Conservation (phyloP, 92 coral and sea anemone species). For the Zoanthus sansibaricus region DNA sequence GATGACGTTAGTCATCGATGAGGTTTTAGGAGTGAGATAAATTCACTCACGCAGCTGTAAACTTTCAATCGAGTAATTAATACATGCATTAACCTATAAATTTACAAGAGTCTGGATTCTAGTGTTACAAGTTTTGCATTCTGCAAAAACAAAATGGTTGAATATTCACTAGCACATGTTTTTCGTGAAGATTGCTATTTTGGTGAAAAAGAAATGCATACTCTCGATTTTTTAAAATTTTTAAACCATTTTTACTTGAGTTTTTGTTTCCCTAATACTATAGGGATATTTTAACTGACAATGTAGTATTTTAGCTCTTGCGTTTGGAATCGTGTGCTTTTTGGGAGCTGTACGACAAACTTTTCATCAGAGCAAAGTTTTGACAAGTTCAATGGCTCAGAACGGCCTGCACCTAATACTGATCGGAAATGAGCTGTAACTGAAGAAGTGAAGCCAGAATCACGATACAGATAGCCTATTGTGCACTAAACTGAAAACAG, state of each 20-base stretch:
- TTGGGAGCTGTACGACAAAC: slow-evolving; percentile 23
- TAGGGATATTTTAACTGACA: not conserved
- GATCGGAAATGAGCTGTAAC: slow-evolving; percentile 12
- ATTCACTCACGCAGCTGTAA: too few species aligned
- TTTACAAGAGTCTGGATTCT: too few species aligned
- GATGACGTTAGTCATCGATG: too few species aligned
- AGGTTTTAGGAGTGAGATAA: too few species aligned
- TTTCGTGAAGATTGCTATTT: too few species aligned
- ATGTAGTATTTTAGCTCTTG: not conserved
- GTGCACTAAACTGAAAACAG: slow-evolving; percentile 11
- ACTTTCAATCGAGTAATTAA: too few species aligned
- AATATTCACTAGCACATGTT: too few species aligned
- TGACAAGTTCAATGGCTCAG: slow-evolving; percentile 16
- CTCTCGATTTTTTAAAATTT: not conserved
- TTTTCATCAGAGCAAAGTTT: slow-evolving; percentile 19
- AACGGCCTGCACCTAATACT: slow-evolving; percentile 14
- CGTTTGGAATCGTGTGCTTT: slow-evolving; percentile 12
- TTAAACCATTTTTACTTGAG: not conserved
- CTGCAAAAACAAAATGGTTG: too few species aligned
- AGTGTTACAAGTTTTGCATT: too few species aligned
- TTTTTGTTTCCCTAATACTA: not conserved
- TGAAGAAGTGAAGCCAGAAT: slow-evolving; percentile 20
- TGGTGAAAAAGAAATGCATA: too few species aligned
- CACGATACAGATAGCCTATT: slow-evolving; percentile 13
- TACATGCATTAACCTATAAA: too few species aligned